Evolutionary conservation across 2,113 vertebrate genomes (phyloP).

Genomic region (Neogale vison): DNA sequence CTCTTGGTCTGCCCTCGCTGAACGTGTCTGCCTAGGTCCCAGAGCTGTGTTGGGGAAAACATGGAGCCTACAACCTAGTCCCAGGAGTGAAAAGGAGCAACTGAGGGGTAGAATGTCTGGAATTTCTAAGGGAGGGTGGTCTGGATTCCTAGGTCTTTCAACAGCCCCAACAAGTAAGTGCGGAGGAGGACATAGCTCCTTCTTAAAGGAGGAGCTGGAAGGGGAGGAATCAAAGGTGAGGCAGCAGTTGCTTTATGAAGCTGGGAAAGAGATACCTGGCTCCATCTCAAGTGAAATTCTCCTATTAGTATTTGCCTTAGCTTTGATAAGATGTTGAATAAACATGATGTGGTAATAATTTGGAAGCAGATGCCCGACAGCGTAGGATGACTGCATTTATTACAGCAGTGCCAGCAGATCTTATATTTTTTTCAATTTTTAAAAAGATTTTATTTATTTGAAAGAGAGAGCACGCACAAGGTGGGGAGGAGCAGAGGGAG

Average conservation of each 20-base stretch:
- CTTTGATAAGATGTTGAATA: background rate
- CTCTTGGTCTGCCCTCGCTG: background rate
- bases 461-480: background rate
- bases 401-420: background rate
- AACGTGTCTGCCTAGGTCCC: background rate
- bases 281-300: background rate
- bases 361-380: background rate
- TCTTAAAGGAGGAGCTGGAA: background rate
- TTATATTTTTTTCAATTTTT: background rate
- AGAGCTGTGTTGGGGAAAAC: background rate
- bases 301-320: background rate
- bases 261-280: background rate
- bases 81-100: background rate
- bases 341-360: background rate
- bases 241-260: background rate
- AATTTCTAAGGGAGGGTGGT: background rate
- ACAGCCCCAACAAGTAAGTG: background rate
- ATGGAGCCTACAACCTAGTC: background rate
- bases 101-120: background rate
- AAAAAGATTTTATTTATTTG: no score
- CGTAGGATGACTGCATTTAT: background rate
- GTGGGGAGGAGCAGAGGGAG: no score
- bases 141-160: background rate
- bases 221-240: background rate
- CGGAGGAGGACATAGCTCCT: background rate